Conservation (phyloP, 2,888 invertebrate genomes). For the Callyntrura guangdongensis region DNA sequence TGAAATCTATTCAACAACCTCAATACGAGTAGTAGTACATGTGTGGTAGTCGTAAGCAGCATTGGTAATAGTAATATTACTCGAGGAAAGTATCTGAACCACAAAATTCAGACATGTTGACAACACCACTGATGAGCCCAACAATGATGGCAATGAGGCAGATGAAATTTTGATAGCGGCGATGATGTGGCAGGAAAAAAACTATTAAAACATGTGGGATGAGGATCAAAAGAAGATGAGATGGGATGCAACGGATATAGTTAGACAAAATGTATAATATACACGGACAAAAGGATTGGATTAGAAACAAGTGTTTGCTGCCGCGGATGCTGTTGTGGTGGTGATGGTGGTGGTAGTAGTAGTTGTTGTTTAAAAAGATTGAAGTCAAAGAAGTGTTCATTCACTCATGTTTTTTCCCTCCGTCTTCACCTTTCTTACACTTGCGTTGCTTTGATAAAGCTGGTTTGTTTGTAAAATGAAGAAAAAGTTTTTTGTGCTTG, state of each 20-base stretch:
- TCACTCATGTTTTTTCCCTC: not conserved
- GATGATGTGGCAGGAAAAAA: constrained; percentile 10
- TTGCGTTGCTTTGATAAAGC: constrained; percentile 22
- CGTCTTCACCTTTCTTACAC: not conserved
- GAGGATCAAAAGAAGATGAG: not conserved
- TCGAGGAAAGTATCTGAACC: too few relatives aligned
- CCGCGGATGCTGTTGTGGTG: not conserved
- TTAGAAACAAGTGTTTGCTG: constrained; percentile 7
- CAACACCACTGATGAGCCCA: too few relatives aligned
- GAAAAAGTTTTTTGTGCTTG: constrained; percentile 46
- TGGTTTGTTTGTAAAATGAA: constrained; percentile 52
- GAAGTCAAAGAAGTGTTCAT: not conserved
- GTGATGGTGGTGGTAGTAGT: too few relatives aligned
- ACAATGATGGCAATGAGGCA: constrained; percentile 23
- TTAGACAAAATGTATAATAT: not conserved
- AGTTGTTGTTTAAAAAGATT: not conserved
- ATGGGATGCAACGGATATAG: not conserved
- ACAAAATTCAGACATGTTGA: too few relatives aligned
- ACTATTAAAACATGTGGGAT: not conserved
- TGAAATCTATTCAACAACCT: not conserved
- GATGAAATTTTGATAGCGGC: constrained; percentile 7
- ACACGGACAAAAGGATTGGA: not conserved
- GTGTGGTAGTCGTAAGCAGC: too few relatives aligned
- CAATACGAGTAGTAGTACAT: too few relatives aligned
- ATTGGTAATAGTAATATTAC: too few relatives aligned